Evolutionary conservation across 2,888 invertebrate species (phyloP), one percentile per base, ranked within the genome.

Genomic region (Lamproptera curius): DNA sequence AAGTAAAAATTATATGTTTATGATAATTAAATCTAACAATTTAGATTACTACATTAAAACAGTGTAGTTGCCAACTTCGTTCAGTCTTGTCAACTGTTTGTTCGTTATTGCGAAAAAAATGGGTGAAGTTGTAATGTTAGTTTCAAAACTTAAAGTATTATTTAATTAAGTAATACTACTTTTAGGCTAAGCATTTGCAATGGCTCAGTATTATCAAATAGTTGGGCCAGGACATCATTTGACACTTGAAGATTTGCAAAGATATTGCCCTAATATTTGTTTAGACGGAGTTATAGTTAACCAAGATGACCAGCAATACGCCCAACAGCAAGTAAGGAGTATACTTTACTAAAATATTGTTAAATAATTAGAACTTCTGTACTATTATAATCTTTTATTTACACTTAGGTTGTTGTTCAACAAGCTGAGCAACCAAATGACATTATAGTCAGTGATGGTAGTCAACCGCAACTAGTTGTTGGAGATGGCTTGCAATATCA

Each of bases 121-220:
- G n/a, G n/a, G n/a, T n/a, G n/a, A n/a, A n/a, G n/a, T 20, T 20
- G 20, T 20, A 20, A 20, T 20, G 6, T 5, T 20, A 20, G 6
- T 20, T 5, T 5, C 20, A 20, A 20, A 20, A 20, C 20, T n/a
- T n/a, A 6, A 20, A 20, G 6, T 20, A 20, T 20, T 20, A 13
- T 37, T 35, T n/a, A 15, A 16, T 17, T 16, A 15, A 26, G 34
- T 31, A n/a, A n/a, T n/a, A n/a, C n/a, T n/a, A 15, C 37, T 42
- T 40, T 57, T 64, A 85, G 84, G 81, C 59, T 86, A 79, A 83
- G 63, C 57, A 56, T 62, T 71, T 73, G 84, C 77, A 73, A 93
- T 93, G 93, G 92, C 92, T 75, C 92, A 92, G 76, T 92, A 90
- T 80, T 92, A 89, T 74, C 92, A 92, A 65, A 90, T 92, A 70